A percentile compares a stretch with the other conserved stretches of the same genome.
Evolutionary conservation across 2,888 invertebrate genomes (phyloP).

Genomic region (Pyrrhia umbra): DNA sequence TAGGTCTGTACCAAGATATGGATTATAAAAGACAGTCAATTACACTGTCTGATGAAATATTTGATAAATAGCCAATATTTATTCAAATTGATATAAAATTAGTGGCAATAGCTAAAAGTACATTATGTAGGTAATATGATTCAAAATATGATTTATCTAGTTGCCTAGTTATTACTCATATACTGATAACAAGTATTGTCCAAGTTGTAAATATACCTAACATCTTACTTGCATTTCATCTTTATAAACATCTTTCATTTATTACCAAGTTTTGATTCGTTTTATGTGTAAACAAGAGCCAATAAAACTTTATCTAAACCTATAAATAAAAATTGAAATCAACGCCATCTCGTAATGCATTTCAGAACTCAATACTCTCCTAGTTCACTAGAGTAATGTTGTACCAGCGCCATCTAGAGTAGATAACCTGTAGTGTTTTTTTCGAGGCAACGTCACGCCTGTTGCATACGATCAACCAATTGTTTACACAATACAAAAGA

Average conservation of each 20-base stretch:
- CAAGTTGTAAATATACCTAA: conserved; percentile 46
- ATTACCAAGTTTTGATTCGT: conserved; percentile 58
- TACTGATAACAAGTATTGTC: conserved; percentile 27
- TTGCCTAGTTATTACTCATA: conserved; percentile 41
- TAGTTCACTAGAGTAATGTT: conserved; percentile 22
- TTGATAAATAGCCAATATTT: neutral
- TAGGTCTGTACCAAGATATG: no score
- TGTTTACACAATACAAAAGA: conserved; percentile 90
- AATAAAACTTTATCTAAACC: conserved; percentile 44
- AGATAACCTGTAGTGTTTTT: conserved; percentile 82
- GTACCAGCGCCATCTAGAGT: conserved; percentile 75
- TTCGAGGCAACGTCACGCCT: conserved; percentile 84
- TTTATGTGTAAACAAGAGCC: conserved; percentile 59
- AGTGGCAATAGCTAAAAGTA: conserved; percentile 2
- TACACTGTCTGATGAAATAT: neutral
- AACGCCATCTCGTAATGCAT: conserved; percentile 74
- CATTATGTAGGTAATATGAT: conserved; percentile 3
- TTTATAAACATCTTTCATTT: conserved; percentile 64
- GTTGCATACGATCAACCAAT: conserved; percentile 88
- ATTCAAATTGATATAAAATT: neutral
- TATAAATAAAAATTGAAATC: conserved; percentile 45
- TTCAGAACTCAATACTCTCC: conserved; percentile 56
- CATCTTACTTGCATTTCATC: conserved; percentile 62
- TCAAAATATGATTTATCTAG: conserved; percentile 25
- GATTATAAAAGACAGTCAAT: neutral